Evolutionary conservation across 2,797 vertebrate species (phyloP), one percentile per base, ranked within the genome.

Genomic region (Smutsia gigantea): DNA sequence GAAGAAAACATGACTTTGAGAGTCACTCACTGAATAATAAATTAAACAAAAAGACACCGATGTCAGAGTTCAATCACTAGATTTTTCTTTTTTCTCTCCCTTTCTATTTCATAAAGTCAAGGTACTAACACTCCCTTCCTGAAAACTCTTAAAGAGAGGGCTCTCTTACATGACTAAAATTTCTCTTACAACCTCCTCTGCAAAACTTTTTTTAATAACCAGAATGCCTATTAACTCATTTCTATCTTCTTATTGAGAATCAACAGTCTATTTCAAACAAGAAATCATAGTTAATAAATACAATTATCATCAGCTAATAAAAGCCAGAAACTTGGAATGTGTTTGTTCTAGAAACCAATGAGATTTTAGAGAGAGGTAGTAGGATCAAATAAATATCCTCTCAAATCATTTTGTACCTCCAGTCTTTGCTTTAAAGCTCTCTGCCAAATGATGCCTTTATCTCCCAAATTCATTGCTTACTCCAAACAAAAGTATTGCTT

Each of bases 1-100:
- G 64, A 94, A 90, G 46, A 88, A 96, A 94, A 84, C 29, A 57
- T 74, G 89, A 42, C 59, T 78, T 31, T 88, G 10, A 88, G 61
- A 95, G 55, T 37, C 51, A 77, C 29, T 94, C 71, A 74, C 12
- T 66, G 37, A 88, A 79, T 7, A 84, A 39, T n/a, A 23, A 71
- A 46, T 66, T 71, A 94, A 68, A 66, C 23, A 78, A 84, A 66
- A 88, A 90, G 19, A 88, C 5, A 83, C 7, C 19, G 2, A 83
- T 51, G 3, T 27, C 61, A 93, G 9, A 46, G 57, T 81, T 69
- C 21, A 86, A 66, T 78, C 57, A 87, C 39, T 53, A 87, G 9
- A 42, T 87, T 39, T n/a, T 81, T 57, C 46, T 85, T 51, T 61
- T 94, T 88, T 89, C 23, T 74, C 23, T 75, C 34, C 39, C 21